phyloP scores from a whole-genome alignment of 2,888 invertebrate genomes.

The Crossocerus cetratus region DNA sequence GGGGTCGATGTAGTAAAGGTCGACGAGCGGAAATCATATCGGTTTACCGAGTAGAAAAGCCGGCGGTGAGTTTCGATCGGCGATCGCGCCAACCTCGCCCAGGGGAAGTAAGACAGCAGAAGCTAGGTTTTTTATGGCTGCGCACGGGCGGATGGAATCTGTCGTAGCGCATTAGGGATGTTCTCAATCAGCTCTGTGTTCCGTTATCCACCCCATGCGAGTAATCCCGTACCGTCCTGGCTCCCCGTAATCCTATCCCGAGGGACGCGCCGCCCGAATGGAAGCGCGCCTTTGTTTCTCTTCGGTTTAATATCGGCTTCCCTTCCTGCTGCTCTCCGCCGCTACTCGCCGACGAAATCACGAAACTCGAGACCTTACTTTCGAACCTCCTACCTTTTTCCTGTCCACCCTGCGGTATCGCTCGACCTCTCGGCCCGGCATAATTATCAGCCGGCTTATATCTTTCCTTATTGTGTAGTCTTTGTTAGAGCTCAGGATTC shows the following conservation, averaged over 20 bases:
- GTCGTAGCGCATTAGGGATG: conserved; percentile 80
- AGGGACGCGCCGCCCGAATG: conserved; percentile 54
- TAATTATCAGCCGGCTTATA: not conserved
- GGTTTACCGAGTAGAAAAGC: conserved; percentile 40
- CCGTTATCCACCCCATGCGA: conserved; percentile 70
- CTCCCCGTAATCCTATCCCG: conserved; percentile 73
- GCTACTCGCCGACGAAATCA: conserved; percentile 51
- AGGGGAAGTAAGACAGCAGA: conserved; percentile 54
- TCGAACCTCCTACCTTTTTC: conserved; percentile 27
- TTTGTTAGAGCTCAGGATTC: too few species aligned
- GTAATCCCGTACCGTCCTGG: conserved; percentile 70
- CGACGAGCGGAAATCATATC: conserved; percentile 32
- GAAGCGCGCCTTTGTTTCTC: conserved; percentile 66
- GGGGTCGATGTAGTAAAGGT: too few species aligned
- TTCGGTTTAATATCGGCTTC: conserved; percentile 65
- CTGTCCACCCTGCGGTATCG: conserved; percentile 22
- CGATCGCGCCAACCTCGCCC: conserved; percentile 24
- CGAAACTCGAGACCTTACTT: conserved; percentile 52
- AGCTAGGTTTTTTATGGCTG: conserved; percentile 68
- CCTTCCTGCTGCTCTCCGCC: conserved; percentile 51
- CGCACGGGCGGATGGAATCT: conserved; percentile 78
- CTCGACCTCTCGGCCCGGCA: conserved; percentile 25
- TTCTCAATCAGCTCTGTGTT: conserved; percentile 78
- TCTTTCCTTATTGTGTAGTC: too few species aligned
- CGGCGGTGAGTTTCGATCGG: conserved; percentile 26